Base-by-base conservation (phyloP, 2,797 vertebrate genomes). In the Chrosomus eos region DNA sequence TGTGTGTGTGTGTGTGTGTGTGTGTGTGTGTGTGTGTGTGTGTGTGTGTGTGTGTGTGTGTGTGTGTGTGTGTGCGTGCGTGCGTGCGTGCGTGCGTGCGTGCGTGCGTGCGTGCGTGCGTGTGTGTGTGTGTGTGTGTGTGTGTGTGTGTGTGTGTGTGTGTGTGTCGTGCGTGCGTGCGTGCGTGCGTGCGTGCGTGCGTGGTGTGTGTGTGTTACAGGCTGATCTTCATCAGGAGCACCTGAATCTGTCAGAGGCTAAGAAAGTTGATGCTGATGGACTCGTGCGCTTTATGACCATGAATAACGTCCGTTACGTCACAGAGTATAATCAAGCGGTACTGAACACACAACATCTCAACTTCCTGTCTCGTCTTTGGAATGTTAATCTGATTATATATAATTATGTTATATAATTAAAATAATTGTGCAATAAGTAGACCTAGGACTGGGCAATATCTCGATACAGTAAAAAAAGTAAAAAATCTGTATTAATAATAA, bases 251-350 rank as follows among this genome's bases (percentile, higher is more conserved):
- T 79, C 94, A 13, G 90, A 93, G 1, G 28, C 13, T 2, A 90
- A 94, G 53, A 93, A 92, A 60, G 4, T 97, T 6, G 96, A 97
- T 1, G 67, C 88, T 0, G 91, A 95, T 8, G 96, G 95, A 85
- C 87, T 99, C n/a, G 91, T 91, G 2, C 95, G 92, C 74, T 99
- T 98, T 23, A 80, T 99, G 86, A 92, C 82, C 45, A 92, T 94
- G 40, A 97, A 98, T 0, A 96, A 95, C 81, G 84, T 99, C 28
- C 95, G 90, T 64, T 93, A 95, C 91, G 92, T 99, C 90, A 98
- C 98, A 1, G 97, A 99, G 26, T 99, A 99, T 92, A 94, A 93
- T 81, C 93, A 97, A 90, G 92, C 93, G 96, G 98, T 99, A 94
- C 93, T 31, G 11, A 40, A 40, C 53, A 36, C 5, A 4, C 51